Evolutionary conservation across 2,797 vertebrate species (phyloP).

Genomic region (Hylomyscus alleni): DNA sequence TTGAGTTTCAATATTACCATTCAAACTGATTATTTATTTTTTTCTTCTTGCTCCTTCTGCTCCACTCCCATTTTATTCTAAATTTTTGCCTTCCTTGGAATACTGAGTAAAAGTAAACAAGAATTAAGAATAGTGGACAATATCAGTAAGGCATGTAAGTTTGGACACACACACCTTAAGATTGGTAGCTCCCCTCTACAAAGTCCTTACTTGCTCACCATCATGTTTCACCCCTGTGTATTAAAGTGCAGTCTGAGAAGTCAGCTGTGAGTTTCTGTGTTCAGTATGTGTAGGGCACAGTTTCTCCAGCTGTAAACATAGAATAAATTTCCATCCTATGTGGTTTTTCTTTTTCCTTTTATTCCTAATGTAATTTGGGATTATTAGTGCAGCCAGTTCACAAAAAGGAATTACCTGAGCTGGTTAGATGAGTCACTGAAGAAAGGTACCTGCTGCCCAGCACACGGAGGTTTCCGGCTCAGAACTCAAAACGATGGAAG

Average conservation of each 20-base stretch:
- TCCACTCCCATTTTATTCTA: not conserved
- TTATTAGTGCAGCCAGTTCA: not conserved
- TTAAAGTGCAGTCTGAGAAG: not conserved
- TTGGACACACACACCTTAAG: not conserved
- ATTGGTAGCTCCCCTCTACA: not conserved
- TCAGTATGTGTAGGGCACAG: not conserved
- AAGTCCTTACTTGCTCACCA: not conserved
- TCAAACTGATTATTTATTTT: slow-evolving; percentile 30
- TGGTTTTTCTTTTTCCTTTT: not conserved
- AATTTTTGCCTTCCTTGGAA: slow-evolving; percentile 7
- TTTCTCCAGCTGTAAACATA: not conserved
- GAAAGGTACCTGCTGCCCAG: not conserved
- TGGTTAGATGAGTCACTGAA: not conserved
- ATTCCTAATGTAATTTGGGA: not conserved
- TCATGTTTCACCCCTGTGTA: not conserved
- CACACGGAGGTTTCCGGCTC: fast-evolving
- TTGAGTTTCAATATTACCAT: slow-evolving; percentile 47
- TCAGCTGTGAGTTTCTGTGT: not conserved
- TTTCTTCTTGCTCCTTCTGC: not conserved
- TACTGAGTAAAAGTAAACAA: slow-evolving; percentile 38
- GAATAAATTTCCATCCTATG: not conserved
- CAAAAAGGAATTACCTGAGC: not conserved
- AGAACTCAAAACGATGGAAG: not conserved
- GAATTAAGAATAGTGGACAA: not conserved
- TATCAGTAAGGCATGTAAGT: not conserved